These are phyloP conservation scores for Cheilosia soror DNA, from an alignment of 2,888 invertebrate species.

Conservation along the genomic window DNA sequence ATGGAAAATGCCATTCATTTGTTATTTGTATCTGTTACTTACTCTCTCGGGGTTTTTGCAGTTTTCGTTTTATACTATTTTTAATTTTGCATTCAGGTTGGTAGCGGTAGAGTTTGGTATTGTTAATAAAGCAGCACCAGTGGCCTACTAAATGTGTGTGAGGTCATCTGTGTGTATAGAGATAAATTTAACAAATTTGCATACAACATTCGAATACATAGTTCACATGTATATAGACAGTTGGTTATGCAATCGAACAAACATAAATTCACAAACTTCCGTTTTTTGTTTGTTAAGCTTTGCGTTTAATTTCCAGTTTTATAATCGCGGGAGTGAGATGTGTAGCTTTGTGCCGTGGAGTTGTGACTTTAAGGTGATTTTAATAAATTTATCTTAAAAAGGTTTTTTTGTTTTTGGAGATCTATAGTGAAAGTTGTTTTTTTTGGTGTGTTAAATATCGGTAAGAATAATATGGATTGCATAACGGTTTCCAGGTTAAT, in stretches of 20 bases:
- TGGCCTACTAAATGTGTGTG: conserved; percentile 65
- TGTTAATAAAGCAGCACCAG: conserved; percentile 26
- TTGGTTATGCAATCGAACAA: conserved; percentile 53
- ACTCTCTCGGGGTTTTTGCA: conserved; percentile 45
- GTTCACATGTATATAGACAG: background rate
- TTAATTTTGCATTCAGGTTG: conserved; percentile 45
- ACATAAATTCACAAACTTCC: conserved; percentile 55
- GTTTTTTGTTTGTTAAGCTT: conserved; percentile 36
- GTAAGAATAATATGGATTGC: conserved; percentile 43
- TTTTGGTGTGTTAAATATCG: conserved; percentile 7
- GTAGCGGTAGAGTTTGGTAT: conserved; percentile 1
- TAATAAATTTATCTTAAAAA: background rate
- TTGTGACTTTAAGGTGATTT: conserved; percentile 8
- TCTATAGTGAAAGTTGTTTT: conserved; percentile 45
- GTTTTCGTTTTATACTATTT: conserved; percentile 17
- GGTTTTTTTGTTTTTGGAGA: background rate
- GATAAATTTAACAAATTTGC: conserved; percentile 52
- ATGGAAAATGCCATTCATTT: conserved; percentile 69
- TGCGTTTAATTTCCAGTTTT: conserved; percentile 22
- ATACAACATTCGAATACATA: conserved; percentile 54
- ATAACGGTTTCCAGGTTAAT: conserved; percentile 25
- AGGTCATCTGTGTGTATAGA: conserved; percentile 52
- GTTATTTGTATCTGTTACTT: conserved; percentile 44
- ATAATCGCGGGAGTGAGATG: conserved; percentile 25
- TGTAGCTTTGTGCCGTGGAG: conserved; percentile 10